phyloP scores from a whole-genome alignment of 2,113 vertebrate species.

The Oxyruncus cristatus region DNA sequence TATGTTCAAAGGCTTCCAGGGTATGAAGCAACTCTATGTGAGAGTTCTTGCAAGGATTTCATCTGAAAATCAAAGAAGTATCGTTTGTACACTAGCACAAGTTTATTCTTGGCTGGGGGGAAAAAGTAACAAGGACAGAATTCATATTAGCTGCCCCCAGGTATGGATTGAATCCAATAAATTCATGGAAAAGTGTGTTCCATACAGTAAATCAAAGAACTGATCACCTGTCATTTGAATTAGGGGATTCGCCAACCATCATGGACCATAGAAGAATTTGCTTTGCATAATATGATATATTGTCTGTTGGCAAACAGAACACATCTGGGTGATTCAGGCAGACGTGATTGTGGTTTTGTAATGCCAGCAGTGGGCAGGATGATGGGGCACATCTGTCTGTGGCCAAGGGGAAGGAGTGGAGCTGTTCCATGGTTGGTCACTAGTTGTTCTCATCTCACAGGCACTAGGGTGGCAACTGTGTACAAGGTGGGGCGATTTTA shows the following conservation, averaged over 20 bases:
- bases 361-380: not conserved
- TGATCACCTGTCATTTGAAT: not conserved
- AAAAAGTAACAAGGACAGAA: not conserved
- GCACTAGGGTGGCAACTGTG: not conserved
- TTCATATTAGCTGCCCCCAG: not conserved
- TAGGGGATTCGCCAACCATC: not conserved
- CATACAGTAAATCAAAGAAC: not conserved
- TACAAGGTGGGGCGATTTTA: not conserved
- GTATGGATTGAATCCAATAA: not conserved
- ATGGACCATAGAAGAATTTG: not conserved
- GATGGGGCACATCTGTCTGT: not conserved
- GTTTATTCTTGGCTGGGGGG: not conserved
- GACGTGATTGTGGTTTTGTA: not conserved
- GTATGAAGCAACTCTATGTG: not conserved
- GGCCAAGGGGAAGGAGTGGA: not conserved
- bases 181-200: not conserved
- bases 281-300: not conserved
- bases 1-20: conserved; percentile 5
- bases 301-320: not conserved
- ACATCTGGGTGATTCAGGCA: too few relatives aligned
- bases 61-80: not conserved
- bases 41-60: not conserved
- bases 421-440: not conserved
- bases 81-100: not conserved
- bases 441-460: not conserved